phyloP scores from a whole-genome alignment of 1,140 invertebrate species.

The Eumaeus atala region DNA sequence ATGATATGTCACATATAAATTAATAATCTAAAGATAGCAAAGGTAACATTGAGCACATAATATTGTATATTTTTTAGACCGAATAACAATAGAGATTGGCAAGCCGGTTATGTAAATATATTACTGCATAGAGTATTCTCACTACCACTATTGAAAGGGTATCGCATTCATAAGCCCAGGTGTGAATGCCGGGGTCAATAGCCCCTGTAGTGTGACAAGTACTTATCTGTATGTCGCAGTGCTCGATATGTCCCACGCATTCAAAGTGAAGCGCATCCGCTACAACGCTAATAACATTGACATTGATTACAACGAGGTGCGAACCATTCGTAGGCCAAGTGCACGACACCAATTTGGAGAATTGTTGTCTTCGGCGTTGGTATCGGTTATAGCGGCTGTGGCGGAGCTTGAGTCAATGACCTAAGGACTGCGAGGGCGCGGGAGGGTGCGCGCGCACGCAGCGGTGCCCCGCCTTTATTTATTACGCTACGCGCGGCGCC shows the following conservation, averaged over 20 bases:
- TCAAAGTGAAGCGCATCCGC: conserved; percentile 23
- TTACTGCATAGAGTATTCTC: conserved; percentile 7
- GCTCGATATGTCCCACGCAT: conserved; percentile 24
- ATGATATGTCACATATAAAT: too few relatives aligned
- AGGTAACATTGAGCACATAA: not conserved
- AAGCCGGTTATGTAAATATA: conserved; percentile 11
- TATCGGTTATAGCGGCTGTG: conserved; percentile 35
- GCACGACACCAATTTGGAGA: conserved; percentile 40
- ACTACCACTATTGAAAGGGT: conserved; percentile 13
- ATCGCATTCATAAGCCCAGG: conserved; percentile 25
- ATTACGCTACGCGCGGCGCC: conserved; percentile 70
- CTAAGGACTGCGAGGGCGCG: conserved; percentile 58
- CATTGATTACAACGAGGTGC: conserved; percentile 46
- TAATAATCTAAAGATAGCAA: not conserved
- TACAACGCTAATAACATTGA: conserved; percentile 55
- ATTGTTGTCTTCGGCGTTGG: conserved; percentile 47
- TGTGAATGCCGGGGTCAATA: conserved; percentile 42
- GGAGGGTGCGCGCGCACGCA: conserved; percentile 68
- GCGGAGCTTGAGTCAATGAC: conserved; percentile 61
- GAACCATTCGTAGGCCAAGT: conserved; percentile 39
- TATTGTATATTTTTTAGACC: not conserved
- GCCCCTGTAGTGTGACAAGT: conserved; percentile 38
- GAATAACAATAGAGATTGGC: not conserved
- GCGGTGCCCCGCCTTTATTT: conserved; percentile 71
- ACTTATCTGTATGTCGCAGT: conserved; percentile 24